Evolutionary conservation across 2,797 vertebrate species (phyloP), one percentile per base, ranked within the genome.

Genomic region (Toxotes lorentzi): DNA sequence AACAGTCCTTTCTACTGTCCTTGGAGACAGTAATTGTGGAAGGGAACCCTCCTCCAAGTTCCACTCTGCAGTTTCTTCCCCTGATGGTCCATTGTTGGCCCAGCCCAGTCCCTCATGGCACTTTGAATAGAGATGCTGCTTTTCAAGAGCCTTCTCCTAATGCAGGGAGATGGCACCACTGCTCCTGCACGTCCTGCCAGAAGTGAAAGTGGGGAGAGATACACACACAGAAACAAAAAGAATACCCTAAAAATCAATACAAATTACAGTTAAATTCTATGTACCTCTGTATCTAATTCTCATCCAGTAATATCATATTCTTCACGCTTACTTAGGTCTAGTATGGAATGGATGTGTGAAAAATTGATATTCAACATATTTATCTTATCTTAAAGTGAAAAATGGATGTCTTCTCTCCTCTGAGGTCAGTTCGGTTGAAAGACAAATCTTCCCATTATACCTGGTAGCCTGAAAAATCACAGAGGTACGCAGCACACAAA

Each of bases 351-450:
- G 24, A 50, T 1, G 2, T 57, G 17, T 62, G 24, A 51, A 63
- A 40, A 58, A 76, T 38, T 19, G 11, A 43, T 56, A 40, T 47
- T 35, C 13, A 57, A 68, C 30, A 43, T 41, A 41, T 61, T 74
- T 63, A 48, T 63, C 35, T 62, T 45, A 35, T 68, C 61, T 73
- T 19, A 35, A 74, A 59, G 32, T 58, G 60, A 61, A 58, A 58
- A 60, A 63, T 54, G 6, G 43, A 16, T 57, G 7, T 41, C 30
- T 45, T 27, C 9, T 62, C 2, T 65, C 48, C 7, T 50, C 27
- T 13, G 24, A 50, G 45, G n/a, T 67, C 45, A 53, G 35, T 5
- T 51, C 2, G 34, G 1, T 21, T 82, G 19, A 80, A 70, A 78
- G 56, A 76, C 32, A 64, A 45, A 77, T 70, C 45, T 53, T 5